Conservation (phyloP, 1,140 invertebrate genomes). For the Panulirus ornatus region DNA sequence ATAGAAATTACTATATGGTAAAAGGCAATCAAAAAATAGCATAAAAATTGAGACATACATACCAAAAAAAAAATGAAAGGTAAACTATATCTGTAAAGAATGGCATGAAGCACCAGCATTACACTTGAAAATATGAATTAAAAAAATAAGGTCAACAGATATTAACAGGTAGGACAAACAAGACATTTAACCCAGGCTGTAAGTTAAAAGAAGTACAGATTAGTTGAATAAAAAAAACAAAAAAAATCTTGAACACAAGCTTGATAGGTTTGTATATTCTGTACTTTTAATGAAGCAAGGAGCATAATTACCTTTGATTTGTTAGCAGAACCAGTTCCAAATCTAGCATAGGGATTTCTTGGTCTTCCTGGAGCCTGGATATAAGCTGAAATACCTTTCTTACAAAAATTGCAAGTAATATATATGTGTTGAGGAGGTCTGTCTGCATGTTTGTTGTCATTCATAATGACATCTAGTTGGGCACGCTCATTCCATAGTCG, state of each 20-base stretch:
- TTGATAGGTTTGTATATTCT: constrained; percentile 1
- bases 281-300: not conserved
- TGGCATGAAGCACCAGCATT: too few relatives aligned
- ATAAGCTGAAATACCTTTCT: constrained; percentile 91
- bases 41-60: too few relatives aligned
- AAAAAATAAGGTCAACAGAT: too few relatives aligned
- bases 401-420: constrained; percentile 95
- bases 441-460: constrained; percentile 82
- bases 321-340: constrained; percentile 81
- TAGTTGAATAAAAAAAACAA: not conserved
- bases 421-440: constrained; percentile 88
- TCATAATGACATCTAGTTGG: constrained; percentile 87
- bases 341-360: constrained; percentile 83
- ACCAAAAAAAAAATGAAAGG: too few relatives aligned
- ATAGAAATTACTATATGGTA: too few relatives aligned
- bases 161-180: too few relatives aligned
- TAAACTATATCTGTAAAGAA: too few relatives aligned
- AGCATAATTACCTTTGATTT: constrained; percentile 82
- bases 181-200: too few relatives aligned
- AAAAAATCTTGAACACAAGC: not conserved
- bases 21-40: too few relatives aligned
- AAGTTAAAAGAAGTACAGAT: not conserved
- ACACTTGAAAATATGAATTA: too few relatives aligned
- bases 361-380: constrained; percentile 82
- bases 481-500: constrained; percentile 89